phyloP scores from a whole-genome alignment of 2,797 vertebrate species.

The Oreortyx pictus region DNA sequence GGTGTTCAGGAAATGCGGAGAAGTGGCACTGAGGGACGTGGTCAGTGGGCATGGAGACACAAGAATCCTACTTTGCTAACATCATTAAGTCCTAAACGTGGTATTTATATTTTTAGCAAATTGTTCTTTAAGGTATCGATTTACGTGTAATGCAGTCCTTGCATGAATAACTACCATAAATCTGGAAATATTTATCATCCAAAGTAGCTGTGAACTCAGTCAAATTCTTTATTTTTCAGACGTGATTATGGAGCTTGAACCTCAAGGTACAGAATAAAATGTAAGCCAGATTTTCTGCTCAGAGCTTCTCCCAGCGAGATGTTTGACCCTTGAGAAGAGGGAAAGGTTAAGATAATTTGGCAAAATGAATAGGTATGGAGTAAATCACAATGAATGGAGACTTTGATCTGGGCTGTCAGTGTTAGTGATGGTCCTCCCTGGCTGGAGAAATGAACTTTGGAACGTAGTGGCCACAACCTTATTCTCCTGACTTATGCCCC shows the following conservation, averaged over 20 bases:
- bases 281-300: background rate
- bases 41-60: background rate
- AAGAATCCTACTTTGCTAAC: slow-evolving; percentile 36
- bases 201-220: slow-evolving; percentile 40
- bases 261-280: background rate
- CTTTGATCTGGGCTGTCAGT: background rate
- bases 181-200: slow-evolving; percentile 51
- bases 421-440: background rate
- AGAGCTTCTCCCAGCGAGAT: background rate
- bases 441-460: background rate
- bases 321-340: background rate
- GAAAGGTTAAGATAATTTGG: slow-evolving; percentile 40
- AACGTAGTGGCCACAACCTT: background rate
- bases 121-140: slow-evolving; percentile 72
- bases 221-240: slow-evolving; percentile 43
- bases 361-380: background rate
- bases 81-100: slow-evolving; percentile 37
- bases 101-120: slow-evolving; percentile 71
- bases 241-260: slow-evolving; percentile 4
- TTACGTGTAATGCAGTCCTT: slow-evolving; percentile 48
- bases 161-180: slow-evolving; percentile 63
- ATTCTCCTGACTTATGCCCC: background rate
- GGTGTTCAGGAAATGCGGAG: too few species aligned
- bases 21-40: too few species aligned
- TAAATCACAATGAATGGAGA: background rate